Percentiles rank a stretch among this genome's conserved stretches.
Conservation (phyloP, 35 echinoderm and acorn worm species). For the Hemicentrotus pulcherrimus region DNA sequence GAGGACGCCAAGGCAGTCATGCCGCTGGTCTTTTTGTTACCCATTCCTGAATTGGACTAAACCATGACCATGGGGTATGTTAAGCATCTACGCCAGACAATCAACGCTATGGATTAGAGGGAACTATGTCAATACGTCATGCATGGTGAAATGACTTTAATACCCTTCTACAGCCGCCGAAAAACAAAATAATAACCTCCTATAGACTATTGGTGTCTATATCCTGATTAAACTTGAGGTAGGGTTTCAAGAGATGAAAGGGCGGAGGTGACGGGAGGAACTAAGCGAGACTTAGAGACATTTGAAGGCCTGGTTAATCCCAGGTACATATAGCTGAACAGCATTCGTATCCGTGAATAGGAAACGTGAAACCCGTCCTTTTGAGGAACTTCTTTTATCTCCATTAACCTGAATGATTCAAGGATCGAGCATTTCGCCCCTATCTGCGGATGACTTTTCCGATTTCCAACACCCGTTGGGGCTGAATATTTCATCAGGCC, state of each 20-base stretch:
- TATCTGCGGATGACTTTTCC: too few species aligned
- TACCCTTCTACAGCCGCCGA: background rate
- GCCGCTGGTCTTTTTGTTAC: background rate
- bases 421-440: too few species aligned
- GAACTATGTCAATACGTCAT: background rate
- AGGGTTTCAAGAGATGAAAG: background rate
- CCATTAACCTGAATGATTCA: too few species aligned
- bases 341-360: background rate
- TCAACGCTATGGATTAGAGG: background rate
- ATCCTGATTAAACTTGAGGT: background rate
- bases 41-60: background rate
- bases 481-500: too few species aligned
- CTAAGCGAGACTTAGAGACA: background rate
- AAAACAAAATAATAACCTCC: background rate
- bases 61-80: background rate
- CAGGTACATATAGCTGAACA: background rate
- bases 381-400: background rate
- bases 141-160: background rate
- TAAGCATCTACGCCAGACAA: background rate
- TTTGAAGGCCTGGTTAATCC: background rate
- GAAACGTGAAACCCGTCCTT: background rate
- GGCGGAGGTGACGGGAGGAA: background rate
- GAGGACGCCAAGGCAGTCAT: background rate
- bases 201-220: background rate
- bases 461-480: too few species aligned